These are phyloP conservation scores for Amblyjoppa proteus DNA, from an alignment of 2,888 invertebrate species.

Conservation along the genomic window DNA sequence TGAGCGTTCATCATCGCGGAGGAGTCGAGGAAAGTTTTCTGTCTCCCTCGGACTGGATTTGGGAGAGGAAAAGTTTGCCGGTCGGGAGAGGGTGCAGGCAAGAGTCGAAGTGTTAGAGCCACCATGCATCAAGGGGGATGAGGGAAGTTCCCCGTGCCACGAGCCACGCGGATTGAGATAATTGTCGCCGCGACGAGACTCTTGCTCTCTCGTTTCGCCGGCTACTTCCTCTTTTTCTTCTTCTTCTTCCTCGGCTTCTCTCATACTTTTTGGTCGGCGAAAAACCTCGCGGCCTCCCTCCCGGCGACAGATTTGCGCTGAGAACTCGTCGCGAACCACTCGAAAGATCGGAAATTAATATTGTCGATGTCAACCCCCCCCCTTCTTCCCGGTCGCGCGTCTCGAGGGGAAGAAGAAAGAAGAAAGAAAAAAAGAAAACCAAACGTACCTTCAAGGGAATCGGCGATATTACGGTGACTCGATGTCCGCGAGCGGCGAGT, in stretches of 20 bases:
- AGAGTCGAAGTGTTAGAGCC: constrained; percentile 58
- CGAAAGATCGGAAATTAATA: constrained; percentile 55
- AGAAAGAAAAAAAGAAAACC: background rate
- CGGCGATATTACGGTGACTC: constrained; percentile 79
- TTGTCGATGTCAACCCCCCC: constrained; percentile 16
- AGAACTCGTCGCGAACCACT: constrained; percentile 34
- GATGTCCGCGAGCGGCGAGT: constrained; percentile 77
- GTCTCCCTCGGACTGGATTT: constrained; percentile 16
- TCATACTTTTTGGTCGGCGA: constrained; percentile 42
- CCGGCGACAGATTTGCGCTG: constrained; percentile 56
- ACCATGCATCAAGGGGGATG: constrained; percentile 46
- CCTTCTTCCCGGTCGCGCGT: constrained; percentile 4
- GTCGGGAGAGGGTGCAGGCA: constrained; percentile 32
- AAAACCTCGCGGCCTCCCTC: constrained; percentile 25
- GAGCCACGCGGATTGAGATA: constrained; percentile 66
- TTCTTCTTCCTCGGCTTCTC: constrained; percentile 27
- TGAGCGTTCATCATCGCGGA: constrained; percentile 63
- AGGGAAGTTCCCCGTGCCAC: constrained; percentile 47
- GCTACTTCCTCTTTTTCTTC: constrained; percentile 24
- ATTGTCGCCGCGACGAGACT: constrained; percentile 63
- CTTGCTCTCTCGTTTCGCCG: constrained; percentile 42
- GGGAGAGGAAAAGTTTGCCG: constrained; percentile 57
- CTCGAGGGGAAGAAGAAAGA: background rate
- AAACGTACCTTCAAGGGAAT: constrained; percentile 76
- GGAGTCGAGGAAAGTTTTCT: constrained; percentile 62